Percentiles rank a stretch among this genome's conserved stretches.
phyloP scores from a whole-genome alignment of 2,888 invertebrate species.

The Ectemnius cavifrons region DNA sequence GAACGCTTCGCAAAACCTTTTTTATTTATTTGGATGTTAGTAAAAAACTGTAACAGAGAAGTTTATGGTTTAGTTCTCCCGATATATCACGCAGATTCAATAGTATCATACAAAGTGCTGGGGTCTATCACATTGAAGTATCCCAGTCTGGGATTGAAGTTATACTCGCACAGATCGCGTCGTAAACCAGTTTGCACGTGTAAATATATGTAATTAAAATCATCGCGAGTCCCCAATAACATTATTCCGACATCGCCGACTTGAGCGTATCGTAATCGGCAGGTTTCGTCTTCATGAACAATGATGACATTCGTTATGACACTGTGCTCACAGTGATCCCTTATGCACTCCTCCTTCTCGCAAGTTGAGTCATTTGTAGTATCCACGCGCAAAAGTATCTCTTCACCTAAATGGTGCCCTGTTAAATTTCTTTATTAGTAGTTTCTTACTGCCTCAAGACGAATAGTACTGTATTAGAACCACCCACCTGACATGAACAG shows the following conservation, averaged over 20 bases:
- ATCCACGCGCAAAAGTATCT: conserved; percentile 14
- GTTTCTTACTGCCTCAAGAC: no score
- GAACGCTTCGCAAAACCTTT: background rate
- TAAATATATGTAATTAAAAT: conserved; percentile 3
- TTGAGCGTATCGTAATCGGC: background rate
- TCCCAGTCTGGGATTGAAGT: conserved; percentile 40
- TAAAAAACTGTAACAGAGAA: background rate
- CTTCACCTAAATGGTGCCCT: conserved; percentile 4
- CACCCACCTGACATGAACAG: conserved; percentile 31
- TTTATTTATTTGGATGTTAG: background rate
- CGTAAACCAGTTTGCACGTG: conserved; percentile 10
- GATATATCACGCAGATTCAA: conserved; percentile 17
- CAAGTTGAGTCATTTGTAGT: conserved; percentile 6
- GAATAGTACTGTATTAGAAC: background rate
- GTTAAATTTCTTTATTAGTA: background rate
- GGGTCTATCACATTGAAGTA: conserved; percentile 64
- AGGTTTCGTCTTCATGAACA: background rate
- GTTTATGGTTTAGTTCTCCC: background rate
- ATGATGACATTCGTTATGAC: background rate
- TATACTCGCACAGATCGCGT: background rate
- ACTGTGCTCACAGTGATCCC: background rate
- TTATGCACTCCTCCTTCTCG: conserved; percentile 1
- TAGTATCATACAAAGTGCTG: conserved; percentile 52
- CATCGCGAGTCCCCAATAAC: conserved; percentile 1
- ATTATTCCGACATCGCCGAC: conserved; percentile 5